These are phyloP conservation scores for Cyphomyrus plagiostoma DNA, from an alignment of 2,113 vertebrate species.

Conservation along the genomic window DNA sequence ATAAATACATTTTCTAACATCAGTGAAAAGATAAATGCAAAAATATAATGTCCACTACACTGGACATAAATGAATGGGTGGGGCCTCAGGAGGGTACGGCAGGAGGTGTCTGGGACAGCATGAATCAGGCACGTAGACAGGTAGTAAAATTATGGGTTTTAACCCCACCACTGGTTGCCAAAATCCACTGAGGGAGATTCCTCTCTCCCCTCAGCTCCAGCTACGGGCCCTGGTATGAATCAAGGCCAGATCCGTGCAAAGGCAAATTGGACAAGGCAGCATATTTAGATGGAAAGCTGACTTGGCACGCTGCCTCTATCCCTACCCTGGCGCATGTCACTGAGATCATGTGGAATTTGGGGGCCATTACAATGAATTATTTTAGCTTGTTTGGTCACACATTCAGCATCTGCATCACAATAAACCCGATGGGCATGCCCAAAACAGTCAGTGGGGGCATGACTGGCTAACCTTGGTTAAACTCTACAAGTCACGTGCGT, in stretches of 20 bases:
- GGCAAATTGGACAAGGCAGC: not conserved
- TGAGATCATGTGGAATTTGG: not conserved
- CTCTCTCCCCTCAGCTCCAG: not conserved
- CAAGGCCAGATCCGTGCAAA: not conserved
- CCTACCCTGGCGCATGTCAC: not conserved
- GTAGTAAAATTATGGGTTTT: not conserved
- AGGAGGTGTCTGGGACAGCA: not conserved
- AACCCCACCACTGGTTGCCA: not conserved
- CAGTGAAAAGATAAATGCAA: too few relatives aligned
- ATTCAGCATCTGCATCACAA: not conserved
- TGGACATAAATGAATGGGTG: too few relatives aligned
- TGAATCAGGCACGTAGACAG: not conserved
- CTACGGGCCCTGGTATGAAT: not conserved
- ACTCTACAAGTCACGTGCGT: not conserved
- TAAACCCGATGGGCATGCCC: not conserved
- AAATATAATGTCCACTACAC: too few relatives aligned
- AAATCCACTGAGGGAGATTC: not conserved
- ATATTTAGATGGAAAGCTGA: not conserved
- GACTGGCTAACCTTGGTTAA: not conserved
- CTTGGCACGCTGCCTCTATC: not conserved
- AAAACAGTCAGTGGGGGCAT: not conserved
- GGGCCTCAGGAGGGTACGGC: not conserved
- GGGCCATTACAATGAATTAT: not conserved
- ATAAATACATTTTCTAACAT: too few relatives aligned
- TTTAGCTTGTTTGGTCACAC: not conserved